Evolutionary conservation across 2,797 vertebrate species (phyloP).

Genomic region (Florisuga fusca): DNA sequence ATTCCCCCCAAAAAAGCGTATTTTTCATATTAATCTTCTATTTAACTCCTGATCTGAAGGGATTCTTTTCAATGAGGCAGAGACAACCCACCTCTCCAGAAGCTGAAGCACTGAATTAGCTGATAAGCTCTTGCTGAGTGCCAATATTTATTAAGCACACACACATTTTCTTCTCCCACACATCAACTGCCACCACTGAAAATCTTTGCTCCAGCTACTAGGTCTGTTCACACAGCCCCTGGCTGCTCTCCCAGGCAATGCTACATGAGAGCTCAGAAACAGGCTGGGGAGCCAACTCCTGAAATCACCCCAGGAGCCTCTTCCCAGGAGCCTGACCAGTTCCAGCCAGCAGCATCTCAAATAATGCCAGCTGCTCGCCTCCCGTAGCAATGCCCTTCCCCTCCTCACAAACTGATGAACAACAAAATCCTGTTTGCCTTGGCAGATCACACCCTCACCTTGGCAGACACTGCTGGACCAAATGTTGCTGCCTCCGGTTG

Average conservation of each 20-base stretch:
- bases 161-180: not conserved
- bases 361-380: not conserved
- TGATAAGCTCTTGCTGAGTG: conserved; percentile 11
- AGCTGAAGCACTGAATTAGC: conserved; percentile 3
- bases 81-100: conserved; percentile 15
- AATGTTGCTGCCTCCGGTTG: not conserved
- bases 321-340: not conserved
- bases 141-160: conserved; percentile 21
- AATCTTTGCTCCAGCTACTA: not conserved
- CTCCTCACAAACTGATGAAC: not conserved
- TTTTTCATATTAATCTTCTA: not conserved
- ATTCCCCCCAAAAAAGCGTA: not conserved
- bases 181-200: conserved; percentile 8
- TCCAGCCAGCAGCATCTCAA: conserved; percentile 22
- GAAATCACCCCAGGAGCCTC: not conserved
- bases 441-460: not conserved
- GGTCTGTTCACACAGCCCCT: not conserved
- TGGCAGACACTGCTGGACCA: conserved; percentile 10
- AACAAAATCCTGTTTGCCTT: conserved; percentile 31
- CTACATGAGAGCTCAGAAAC: not conserved
- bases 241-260: conserved; percentile 38
- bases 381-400: not conserved
- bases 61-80: not conserved
- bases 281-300: not conserved
- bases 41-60: not conserved